Evolutionary conservation across 2,797 vertebrate genomes (phyloP).

Genomic region (Acrossocheilus wenchowensis): DNA sequence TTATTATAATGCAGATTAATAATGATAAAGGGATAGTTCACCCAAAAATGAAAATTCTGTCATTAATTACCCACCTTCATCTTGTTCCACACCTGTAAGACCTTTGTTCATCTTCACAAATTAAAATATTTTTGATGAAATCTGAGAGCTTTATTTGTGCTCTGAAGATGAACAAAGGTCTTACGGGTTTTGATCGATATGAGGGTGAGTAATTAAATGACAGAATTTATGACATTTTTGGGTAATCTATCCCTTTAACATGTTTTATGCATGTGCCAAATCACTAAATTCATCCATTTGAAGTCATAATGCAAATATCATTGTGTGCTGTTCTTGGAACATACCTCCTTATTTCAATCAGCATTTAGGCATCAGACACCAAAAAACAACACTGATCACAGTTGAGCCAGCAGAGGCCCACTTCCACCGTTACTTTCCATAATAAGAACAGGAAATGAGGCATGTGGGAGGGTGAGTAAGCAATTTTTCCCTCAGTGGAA

Average conservation of each 20-base stretch:
- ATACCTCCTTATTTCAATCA: neutral
- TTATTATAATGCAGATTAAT: neutral
- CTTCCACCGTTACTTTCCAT: slow-evolving; percentile 66
- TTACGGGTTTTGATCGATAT: too few species aligned
- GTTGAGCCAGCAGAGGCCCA: slow-evolving; percentile 36
- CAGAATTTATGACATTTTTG: neutral
- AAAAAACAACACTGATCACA: slow-evolving; percentile 31
- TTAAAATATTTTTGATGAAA: neutral
- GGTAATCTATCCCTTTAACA: neutral
- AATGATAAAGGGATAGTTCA: neutral
- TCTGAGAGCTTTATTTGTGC: neutral
- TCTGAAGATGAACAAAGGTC: too few species aligned
- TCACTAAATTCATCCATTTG: neutral
- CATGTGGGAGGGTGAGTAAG: slow-evolving; percentile 76
- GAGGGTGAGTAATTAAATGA: neutral
- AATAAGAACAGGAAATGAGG: slow-evolving; percentile 69
- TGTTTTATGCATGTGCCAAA: neutral
- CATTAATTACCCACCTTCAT: neutral
- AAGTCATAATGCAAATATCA: neutral
- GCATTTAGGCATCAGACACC: slow-evolving; percentile 11
- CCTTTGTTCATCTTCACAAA: neutral
- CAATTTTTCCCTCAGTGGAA: slow-evolving; percentile 83
- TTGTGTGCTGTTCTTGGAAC: neutral
- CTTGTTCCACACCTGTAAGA: too few species aligned
- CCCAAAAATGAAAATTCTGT: neutral